Conservation (phyloP, 2,888 invertebrate genomes). For the Eurytoma californica region DNA sequence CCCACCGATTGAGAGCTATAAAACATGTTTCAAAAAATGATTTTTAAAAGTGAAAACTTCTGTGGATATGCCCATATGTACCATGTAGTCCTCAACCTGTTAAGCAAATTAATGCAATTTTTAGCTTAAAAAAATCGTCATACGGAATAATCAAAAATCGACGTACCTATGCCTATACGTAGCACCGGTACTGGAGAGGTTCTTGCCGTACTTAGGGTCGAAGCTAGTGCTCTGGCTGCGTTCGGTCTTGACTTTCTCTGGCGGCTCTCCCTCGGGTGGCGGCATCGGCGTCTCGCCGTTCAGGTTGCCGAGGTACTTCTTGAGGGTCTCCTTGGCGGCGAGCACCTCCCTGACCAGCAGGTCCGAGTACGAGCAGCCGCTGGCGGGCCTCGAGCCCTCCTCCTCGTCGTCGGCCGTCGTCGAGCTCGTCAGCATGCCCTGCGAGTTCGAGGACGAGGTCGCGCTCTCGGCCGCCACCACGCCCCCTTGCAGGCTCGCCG, state of each 20-base stretch:
- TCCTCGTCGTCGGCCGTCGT: conserved; percentile 25
- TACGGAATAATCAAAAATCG: no score
- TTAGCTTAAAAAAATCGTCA: no score
- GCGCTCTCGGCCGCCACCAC: conserved; percentile 10
- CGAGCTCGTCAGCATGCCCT: conserved; percentile 2
- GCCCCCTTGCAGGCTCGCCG: conserved; percentile 30
- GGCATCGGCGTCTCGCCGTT: conserved; percentile 28
- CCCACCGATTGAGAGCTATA: no score
- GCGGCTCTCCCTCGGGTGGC: background rate
- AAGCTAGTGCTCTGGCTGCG: conserved; percentile 64
- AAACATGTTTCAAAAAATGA: no score
- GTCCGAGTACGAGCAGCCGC: conserved; percentile 64
- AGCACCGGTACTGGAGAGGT: background rate
- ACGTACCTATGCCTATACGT: conserved; percentile 44
- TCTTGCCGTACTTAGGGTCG: conserved; percentile 17
- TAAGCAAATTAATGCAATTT: no score
- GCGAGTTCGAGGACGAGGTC: conserved; percentile 36
- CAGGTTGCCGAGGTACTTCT: conserved; percentile 64
- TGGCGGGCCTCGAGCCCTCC: conserved; percentile 14
- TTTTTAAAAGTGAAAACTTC: no score
- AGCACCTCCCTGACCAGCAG: conserved; percentile 70
- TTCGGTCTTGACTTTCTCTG: background rate
- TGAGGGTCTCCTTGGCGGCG: conserved; percentile 71
- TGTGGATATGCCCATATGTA: no score
- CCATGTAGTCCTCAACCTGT: no score